Percentiles rank a stretch among this genome's conserved stretches.
Conservation (phyloP, 2,888 invertebrate species). For the Coremacera marginata region DNA sequence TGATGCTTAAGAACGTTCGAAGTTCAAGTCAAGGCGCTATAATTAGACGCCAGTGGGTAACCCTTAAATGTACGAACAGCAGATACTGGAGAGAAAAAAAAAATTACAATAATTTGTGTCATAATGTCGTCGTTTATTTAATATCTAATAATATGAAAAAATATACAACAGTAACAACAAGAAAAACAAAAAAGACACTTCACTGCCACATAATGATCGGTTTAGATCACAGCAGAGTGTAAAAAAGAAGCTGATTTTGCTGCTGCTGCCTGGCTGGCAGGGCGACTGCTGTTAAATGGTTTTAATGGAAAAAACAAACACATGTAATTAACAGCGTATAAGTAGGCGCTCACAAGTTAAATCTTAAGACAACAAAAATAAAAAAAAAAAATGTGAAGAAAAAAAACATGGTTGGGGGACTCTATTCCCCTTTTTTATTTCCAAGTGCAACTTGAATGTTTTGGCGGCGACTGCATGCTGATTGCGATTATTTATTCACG, state of each 20-base stretch:
- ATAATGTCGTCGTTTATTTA: slow-evolving; percentile 34
- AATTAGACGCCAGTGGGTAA: slow-evolving; percentile 18
- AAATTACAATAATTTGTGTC: slow-evolving; percentile 37
- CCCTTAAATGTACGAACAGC: not conserved
- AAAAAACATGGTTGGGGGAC: not conserved
- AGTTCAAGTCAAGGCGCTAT: slow-evolving; percentile 27
- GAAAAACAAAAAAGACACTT: too few species aligned
- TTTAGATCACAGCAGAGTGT: not conserved
- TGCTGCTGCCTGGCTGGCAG: not conserved
- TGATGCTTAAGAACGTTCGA: not conserved
- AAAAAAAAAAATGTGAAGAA: slow-evolving; percentile 39
- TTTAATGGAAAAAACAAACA: slow-evolving; percentile 51
- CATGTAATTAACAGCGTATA: slow-evolving; percentile 47
- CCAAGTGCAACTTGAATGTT: not conserved
- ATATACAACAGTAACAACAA: not conserved
- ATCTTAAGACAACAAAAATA: slow-evolving; percentile 15
- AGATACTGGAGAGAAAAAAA: not conserved
- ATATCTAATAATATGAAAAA: not conserved
- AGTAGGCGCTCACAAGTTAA: slow-evolving; percentile 29
- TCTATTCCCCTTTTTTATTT: not conserved
- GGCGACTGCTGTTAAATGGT: slow-evolving; percentile 41
- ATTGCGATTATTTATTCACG: slow-evolving; percentile 28
- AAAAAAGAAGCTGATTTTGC: not conserved
- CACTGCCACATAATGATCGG: not conserved
- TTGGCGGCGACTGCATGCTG: slow-evolving; percentile 16